These are phyloP conservation scores for Choloepus didactylus DNA, from an alignment of 2,797 vertebrate genomes.

Conservation along the genomic window DNA sequence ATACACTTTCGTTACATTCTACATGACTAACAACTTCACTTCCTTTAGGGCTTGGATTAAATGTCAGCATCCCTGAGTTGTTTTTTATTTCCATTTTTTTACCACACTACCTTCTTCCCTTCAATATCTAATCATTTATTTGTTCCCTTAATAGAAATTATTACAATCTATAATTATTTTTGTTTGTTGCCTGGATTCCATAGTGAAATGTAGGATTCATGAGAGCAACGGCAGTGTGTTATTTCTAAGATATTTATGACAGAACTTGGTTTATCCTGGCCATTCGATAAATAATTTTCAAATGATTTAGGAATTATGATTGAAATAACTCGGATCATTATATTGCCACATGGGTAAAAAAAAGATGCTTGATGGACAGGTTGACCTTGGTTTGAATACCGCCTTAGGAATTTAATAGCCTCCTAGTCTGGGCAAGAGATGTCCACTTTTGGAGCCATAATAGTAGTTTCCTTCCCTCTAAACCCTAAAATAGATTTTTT, in stretches of 20 bases:
- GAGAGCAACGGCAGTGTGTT: background rate
- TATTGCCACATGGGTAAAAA: background rate
- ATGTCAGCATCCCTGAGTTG: background rate
- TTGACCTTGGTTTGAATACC: background rate
- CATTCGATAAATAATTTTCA: background rate
- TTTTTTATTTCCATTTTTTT: background rate
- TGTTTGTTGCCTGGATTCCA: background rate
- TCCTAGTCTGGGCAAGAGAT: background rate
- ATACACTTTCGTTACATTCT: background rate
- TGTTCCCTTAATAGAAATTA: background rate
- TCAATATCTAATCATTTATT: background rate
- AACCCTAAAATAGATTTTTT: background rate
- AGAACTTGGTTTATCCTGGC: background rate
- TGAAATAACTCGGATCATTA: constrained; percentile 26
- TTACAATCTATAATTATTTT: background rate
- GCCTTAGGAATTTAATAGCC: background rate
- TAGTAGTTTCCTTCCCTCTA: background rate
- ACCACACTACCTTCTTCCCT: background rate
- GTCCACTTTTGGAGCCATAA: background rate
- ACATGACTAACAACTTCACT: background rate
- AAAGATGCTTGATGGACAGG: background rate
- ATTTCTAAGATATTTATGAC: background rate
- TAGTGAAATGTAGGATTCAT: background rate
- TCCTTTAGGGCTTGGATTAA: background rate
- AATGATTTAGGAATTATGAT: background rate